Percentiles rank a stretch among this genome's conserved stretches.
These are phyloP conservation scores for Actinostola sp. DNA, from an alignment of 92 coral and sea anemone species.

Conservation along the genomic window DNA sequence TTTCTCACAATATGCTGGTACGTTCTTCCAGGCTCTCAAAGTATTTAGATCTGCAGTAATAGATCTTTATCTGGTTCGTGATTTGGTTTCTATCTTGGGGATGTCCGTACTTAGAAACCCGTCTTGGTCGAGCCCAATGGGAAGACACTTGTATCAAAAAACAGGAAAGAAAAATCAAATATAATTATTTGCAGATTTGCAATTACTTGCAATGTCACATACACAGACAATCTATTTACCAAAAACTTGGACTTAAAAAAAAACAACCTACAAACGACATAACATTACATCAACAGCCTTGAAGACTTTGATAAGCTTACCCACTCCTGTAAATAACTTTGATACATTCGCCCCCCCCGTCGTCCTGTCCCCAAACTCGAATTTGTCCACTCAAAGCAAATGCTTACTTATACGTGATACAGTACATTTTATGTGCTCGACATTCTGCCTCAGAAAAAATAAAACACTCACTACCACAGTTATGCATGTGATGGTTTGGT, in stretches of 20 bases:
- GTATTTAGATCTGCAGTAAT: conserved; percentile 24
- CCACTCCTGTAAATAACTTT: conserved; percentile 75
- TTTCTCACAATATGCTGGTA: conserved; percentile 6
- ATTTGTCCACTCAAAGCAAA: conserved; percentile 91
- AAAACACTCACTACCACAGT: too few relatives aligned
- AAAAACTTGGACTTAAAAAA: too few relatives aligned
- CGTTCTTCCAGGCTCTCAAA: conserved; percentile 13
- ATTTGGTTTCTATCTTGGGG: conserved; percentile 2
- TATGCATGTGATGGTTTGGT: too few relatives aligned
- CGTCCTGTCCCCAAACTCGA: conserved; percentile 91
- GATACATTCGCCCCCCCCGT: conserved; percentile 85
- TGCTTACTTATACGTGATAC: conserved; percentile 77
- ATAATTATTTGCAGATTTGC: too few relatives aligned
- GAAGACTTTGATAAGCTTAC: conserved; percentile 39
- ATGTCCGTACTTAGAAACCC: too few relatives aligned
- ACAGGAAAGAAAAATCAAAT: too few relatives aligned
- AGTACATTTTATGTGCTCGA: conserved; percentile 85
- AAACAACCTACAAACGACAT: background rate
- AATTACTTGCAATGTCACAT: too few relatives aligned
- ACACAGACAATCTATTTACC: too few relatives aligned
- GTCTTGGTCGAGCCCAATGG: conserved; percentile 1
- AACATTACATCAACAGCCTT: background rate
- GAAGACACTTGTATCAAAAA: too few relatives aligned
- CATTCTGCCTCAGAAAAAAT: conserved; percentile 61
- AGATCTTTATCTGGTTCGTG: conserved; percentile 23